These are phyloP conservation scores for Phylloscopus whistleri DNA, from an alignment of 2,113 vertebrate genomes.

Conservation along the genomic window DNA sequence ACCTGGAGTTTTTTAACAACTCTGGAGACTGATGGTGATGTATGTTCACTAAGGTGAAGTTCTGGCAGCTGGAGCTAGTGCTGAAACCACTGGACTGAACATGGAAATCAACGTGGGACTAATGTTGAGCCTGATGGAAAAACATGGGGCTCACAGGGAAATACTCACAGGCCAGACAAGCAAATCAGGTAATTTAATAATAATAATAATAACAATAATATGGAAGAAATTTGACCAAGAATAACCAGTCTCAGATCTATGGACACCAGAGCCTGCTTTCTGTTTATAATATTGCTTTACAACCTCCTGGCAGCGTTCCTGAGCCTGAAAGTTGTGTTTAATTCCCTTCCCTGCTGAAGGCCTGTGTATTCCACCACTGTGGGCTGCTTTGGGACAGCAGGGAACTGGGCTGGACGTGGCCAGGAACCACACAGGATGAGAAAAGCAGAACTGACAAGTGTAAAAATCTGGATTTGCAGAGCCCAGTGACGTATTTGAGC, in stretches of 20 bases:
- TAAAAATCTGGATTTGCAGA: neutral
- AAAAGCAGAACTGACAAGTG: neutral
- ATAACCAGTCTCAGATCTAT: neutral
- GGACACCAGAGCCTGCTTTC: neutral
- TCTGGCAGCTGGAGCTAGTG: neutral
- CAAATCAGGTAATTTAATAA: neutral
- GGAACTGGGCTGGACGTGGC: neutral
- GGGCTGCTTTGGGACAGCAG: neutral
- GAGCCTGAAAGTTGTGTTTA: neutral
- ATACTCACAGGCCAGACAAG: neutral
- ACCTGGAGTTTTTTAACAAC: neutral
- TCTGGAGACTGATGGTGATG: neutral
- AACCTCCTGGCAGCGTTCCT: neutral
- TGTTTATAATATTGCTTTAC: neutral
- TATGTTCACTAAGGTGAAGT: neutral
- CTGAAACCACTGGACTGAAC: neutral
- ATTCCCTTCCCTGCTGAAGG: neutral
- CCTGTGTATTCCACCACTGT: neutral
- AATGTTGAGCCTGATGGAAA: neutral
- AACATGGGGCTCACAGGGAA: neutral
- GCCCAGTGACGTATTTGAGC: neutral
- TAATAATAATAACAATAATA: neutral
- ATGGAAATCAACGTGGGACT: neutral
- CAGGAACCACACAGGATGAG: neutral
- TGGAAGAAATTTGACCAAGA: neutral